Conservation (phyloP, 2,113 vertebrate species). For the Addax nasomaculatus region DNA sequence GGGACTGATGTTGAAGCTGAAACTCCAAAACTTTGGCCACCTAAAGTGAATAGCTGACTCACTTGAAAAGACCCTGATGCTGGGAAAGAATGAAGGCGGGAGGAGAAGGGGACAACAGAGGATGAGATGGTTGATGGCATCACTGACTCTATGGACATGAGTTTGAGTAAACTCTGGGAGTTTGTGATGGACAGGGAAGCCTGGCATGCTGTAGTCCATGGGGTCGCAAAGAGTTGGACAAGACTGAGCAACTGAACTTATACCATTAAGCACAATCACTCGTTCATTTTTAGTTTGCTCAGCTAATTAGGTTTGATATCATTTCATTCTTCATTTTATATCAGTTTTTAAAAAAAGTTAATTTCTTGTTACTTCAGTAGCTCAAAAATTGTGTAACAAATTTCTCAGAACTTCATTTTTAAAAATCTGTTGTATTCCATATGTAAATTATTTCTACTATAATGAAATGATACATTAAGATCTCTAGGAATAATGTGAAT, state of each 20-base stretch:
- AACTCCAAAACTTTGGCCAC: background rate
- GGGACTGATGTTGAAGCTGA: background rate
- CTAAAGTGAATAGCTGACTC: background rate
- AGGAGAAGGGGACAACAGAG: background rate
- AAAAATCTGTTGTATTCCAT: background rate
- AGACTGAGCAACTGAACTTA: accelerated
- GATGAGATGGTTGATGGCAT: background rate
- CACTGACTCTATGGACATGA: background rate
- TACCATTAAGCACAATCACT: background rate
- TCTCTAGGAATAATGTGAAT: background rate
- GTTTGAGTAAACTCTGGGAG: background rate
- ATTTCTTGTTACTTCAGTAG: background rate
- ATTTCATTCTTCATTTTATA: background rate
- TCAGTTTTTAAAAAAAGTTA: background rate
- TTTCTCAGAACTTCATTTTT: background rate
- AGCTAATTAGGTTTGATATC: background rate
- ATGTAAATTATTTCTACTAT: background rate
- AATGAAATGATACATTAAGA: background rate
- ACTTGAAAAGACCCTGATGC: background rate
- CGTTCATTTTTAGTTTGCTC: background rate
- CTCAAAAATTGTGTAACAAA: background rate
- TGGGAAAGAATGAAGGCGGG: background rate
- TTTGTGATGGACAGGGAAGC: background rate
- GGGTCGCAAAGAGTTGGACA: background rate
- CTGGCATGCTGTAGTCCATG: background rate